Evolutionary conservation across 2,888 invertebrate species (phyloP), one percentile per base, ranked within the genome.

Genomic region (Dicranocentrus wangi): DNA sequence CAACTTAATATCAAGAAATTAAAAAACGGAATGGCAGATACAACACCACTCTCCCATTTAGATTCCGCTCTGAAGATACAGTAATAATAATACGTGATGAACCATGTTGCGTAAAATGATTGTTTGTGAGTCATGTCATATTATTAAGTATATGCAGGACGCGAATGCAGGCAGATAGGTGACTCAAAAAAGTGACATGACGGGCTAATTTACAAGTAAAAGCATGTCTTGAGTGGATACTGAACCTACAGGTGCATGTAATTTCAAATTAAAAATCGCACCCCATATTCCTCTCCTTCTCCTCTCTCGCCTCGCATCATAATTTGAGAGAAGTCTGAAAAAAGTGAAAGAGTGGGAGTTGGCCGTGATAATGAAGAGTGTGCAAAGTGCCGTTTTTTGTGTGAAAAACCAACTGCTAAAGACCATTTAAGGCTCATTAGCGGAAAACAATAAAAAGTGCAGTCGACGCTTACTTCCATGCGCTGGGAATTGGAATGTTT

Each of bases 321-420:
- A 15, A 47, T n/a, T 47, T n/a, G 47, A 3, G n/a, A 47, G 15
- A 47, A 47, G 13, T 3, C 2, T 47, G 2, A 39, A 39, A 47
- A 72, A 61, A 72, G 61, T 70, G 51, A 72, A 72, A 39, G 60
- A 72, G 61, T 61, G 61, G 21, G 71, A 60, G 51, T 61, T 43
- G n/a, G 7, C 47, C 2, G 23, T 55, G 21, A 43, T 32, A 43
- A 60, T 42, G 17, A 61, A 70, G 23, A 23, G 32, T 60, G 71
- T 61, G 71, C 27, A 72, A 47, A 72, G 47, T 72, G 61, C 25
- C 25, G 19, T 32, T 72, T 47, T n/a, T 28, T 47, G 28, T 61
- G 61, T 47, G 71, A 72, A 61, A 70, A 58, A 69, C 25, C 47
- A 21, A 61, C 43, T 61, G 47, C 23, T 23, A 55, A 60, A 32